Evolutionary conservation across 2,888 invertebrate genomes (phyloP).

Genomic region (Eupithecia subfuscata): DNA sequence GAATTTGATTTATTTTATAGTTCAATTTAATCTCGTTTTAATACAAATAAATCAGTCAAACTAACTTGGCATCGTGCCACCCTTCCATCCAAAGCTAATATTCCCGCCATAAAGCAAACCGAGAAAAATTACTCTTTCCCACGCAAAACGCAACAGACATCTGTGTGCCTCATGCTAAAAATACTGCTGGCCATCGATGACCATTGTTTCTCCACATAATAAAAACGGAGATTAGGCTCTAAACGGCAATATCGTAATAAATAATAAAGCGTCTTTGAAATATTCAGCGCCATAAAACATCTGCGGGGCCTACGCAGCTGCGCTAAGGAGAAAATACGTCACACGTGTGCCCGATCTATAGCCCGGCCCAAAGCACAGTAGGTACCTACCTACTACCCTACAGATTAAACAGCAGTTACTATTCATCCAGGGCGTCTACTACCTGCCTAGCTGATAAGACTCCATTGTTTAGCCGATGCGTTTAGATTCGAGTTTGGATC

Average conservation of each 20-base stretch:
- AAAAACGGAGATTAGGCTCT: slow-evolving; percentile 81
- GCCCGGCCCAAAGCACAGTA: slow-evolving; percentile 49
- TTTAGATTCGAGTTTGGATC: slow-evolving; percentile 44
- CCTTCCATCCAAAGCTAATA: slow-evolving; percentile 26
- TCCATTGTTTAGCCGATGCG: slow-evolving; percentile 49
- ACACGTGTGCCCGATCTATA: slow-evolving; percentile 75
- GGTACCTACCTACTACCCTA: slow-evolving; percentile 20
- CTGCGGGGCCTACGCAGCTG: slow-evolving; percentile 81
- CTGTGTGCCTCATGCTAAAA: slow-evolving; percentile 78
- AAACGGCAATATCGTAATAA: slow-evolving; percentile 82
- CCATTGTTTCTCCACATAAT: slow-evolving; percentile 81
- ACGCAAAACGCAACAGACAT: slow-evolving; percentile 63
- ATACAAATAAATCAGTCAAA: slow-evolving; percentile 21
- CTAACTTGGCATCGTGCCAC: slow-evolving; percentile 27
- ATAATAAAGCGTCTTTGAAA: slow-evolving; percentile 81
- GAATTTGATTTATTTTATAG: slow-evolving; percentile 12
- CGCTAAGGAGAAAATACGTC: slow-evolving; percentile 78
- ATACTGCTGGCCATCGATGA: slow-evolving; percentile 71
- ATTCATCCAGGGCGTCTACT: slow-evolving; percentile 40
- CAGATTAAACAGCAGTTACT: slow-evolving; percentile 19
- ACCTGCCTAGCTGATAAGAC: slow-evolving; percentile 66
- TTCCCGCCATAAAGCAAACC: slow-evolving; percentile 46
- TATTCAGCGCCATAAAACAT: slow-evolving; percentile 82
- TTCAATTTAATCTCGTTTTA: slow-evolving; percentile 9
- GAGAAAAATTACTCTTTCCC: slow-evolving; percentile 66